Percentiles rank a stretch among this genome's conserved stretches.
phyloP scores from a whole-genome alignment of 2,113 vertebrate genomes.

The Lycocorax pyrrhopterus region DNA sequence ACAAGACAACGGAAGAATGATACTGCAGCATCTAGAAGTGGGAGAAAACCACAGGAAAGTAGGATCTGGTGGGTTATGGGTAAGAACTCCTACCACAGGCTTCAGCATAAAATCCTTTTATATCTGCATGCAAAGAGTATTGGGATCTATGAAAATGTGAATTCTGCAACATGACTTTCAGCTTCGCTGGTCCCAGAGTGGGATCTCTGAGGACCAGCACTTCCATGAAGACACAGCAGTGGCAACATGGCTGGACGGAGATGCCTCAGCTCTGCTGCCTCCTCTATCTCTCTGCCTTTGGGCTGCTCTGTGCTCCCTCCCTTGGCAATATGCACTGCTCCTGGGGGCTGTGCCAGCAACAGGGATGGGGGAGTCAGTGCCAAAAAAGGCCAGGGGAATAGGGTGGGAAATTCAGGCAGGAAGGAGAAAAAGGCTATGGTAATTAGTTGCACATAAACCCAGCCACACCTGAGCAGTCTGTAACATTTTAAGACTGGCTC shows the following conservation, averaged over 20 bases:
- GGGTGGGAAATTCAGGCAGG: not conserved
- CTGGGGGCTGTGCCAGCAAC: not conserved
- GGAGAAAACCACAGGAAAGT: not conserved
- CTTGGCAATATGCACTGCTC: accelerated
- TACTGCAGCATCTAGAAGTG: not conserved
- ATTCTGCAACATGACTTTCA: not conserved
- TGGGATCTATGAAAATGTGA: not conserved
- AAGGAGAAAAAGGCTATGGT: not conserved
- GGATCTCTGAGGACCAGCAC: not conserved
- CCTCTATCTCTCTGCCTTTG: not conserved
- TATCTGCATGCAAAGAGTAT: not conserved
- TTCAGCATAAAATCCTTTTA: not conserved
- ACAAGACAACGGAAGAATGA: not conserved
- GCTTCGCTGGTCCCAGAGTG: not conserved
- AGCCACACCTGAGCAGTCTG: not conserved
- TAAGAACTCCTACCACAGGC: not conserved
- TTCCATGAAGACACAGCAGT: not conserved
- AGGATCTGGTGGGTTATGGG: not conserved
- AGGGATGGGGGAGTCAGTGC: not conserved
- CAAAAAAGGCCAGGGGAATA: not conserved
- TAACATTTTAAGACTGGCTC: not conserved
- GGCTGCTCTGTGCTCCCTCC: not conserved
- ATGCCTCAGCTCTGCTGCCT: not conserved
- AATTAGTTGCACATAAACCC: not conserved
- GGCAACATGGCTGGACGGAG: not conserved